Percentiles rank a stretch among this genome's conserved stretches.
Conservation (phyloP, 2,888 invertebrate genomes). For the Apodemia hepburni region DNA sequence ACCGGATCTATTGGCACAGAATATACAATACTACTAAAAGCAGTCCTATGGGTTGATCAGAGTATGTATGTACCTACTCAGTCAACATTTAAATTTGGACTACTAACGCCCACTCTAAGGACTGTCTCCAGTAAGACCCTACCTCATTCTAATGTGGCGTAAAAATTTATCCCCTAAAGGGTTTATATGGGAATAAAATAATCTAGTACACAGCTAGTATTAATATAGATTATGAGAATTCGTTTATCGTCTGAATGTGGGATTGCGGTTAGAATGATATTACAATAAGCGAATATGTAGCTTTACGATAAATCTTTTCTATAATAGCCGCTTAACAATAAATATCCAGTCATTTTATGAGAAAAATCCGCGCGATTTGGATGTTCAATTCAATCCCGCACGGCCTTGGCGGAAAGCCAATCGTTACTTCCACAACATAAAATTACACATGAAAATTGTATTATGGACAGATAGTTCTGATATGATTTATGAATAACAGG, state of each 20-base stretch:
- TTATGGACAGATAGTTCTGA: constrained; percentile 4
- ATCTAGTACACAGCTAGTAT: too few species aligned
- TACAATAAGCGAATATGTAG: background rate
- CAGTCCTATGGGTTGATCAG: too few species aligned
- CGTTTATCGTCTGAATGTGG: background rate
- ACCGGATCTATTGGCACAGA: too few species aligned
- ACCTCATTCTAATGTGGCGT: too few species aligned
- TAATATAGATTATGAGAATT: background rate
- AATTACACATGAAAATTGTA: constrained; percentile 21
- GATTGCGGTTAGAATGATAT: background rate
- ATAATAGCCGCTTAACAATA: constrained; percentile 1
- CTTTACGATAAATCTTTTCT: background rate
- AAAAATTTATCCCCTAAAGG: too few species aligned
- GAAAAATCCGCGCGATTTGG: constrained; percentile 7
- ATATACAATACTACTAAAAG: too few species aligned
- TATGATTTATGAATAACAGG: background rate
- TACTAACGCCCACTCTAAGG: too few species aligned
- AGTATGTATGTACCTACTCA: too few species aligned
- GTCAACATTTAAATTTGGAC: too few species aligned
- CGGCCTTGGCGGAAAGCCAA: constrained; percentile 25
- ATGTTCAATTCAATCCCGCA: constrained; percentile 15
- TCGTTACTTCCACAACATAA: constrained; percentile 21
- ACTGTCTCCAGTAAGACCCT: too few species aligned
- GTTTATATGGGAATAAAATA: too few species aligned
- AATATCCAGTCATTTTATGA: background rate